These are phyloP conservation scores for Spialia ferax DNA, from an alignment of 2,888 invertebrate genomes.

Conservation along the genomic window DNA sequence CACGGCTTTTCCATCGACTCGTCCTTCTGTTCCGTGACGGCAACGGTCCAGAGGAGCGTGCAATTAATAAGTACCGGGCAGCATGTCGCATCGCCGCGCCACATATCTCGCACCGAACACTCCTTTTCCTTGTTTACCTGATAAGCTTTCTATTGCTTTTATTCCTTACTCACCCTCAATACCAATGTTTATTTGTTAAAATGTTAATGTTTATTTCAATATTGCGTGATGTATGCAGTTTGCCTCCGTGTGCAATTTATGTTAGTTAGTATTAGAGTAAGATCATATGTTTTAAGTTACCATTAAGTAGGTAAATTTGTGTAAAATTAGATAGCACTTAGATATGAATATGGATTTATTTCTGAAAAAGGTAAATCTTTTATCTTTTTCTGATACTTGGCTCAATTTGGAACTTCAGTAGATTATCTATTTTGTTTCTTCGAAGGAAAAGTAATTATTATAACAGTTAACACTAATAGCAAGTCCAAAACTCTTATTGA, in stretches of 20 bases:
- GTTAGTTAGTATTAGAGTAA: no score
- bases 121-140: conserved; percentile 70
- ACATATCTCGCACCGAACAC: conserved; percentile 56
- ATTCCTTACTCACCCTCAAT: conserved; percentile 39
- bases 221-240: background rate
- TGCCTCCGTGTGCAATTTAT: background rate
- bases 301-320: no score
- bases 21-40: conserved; percentile 14
- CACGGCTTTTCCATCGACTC: background rate
- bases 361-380: no score
- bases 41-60: conserved; percentile 68
- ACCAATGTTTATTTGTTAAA: no score
- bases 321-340: no score
- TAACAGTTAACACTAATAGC: background rate
- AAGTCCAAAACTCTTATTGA: background rate
- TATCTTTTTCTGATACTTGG: no score
- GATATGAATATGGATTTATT: no score
- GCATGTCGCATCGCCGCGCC: conserved; percentile 43
- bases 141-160: conserved; percentile 58
- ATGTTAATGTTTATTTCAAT: background rate
- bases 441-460: no score
- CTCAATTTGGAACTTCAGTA: no score
- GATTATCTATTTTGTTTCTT: no score
- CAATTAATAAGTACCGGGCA: conserved; percentile 76
- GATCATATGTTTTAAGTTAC: no score